Evolutionary conservation across 2,797 vertebrate genomes (phyloP).

Genomic region (Taenioides sp.): DNA sequence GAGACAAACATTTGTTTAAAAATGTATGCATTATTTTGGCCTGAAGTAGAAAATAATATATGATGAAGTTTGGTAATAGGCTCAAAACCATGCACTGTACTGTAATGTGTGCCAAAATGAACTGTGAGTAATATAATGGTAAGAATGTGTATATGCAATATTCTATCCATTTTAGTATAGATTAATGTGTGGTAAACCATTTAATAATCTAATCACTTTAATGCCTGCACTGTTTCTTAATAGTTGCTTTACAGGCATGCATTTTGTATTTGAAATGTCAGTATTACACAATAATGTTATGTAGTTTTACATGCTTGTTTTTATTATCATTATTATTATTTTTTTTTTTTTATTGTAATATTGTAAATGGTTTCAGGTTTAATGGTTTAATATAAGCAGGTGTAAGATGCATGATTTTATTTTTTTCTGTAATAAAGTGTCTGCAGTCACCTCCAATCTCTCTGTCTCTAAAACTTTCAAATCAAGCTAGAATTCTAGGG

Average conservation of each 20-base stretch:
- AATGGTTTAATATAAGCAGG: too few species aligned
- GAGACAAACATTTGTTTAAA: not conserved
- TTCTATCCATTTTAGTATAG: not conserved
- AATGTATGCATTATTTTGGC: not conserved
- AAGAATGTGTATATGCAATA: not conserved
- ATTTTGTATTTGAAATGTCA: not conserved
- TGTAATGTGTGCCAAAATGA: not conserved
- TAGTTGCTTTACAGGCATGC: not conserved
- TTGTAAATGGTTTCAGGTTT: too few species aligned
- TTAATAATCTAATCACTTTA: not conserved
- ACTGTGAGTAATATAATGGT: not conserved
- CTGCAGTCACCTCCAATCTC: too few species aligned
- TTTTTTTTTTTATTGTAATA: not conserved
- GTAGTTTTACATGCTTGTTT: not conserved
- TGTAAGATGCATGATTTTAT: too few species aligned
- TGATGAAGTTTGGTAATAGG: not conserved
- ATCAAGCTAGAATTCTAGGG: too few species aligned
- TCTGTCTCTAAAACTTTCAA: too few species aligned
- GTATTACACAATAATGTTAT: slow-evolving; percentile 1
- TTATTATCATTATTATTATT: not conserved
- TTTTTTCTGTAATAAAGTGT: too few species aligned
- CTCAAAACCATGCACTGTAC: not conserved
- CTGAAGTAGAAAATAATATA: not conserved
- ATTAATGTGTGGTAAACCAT: not conserved
- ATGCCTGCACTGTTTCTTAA: not conserved